Conservation (phyloP, 2,888 invertebrate species). For the Stegophylla sp. region DNA sequence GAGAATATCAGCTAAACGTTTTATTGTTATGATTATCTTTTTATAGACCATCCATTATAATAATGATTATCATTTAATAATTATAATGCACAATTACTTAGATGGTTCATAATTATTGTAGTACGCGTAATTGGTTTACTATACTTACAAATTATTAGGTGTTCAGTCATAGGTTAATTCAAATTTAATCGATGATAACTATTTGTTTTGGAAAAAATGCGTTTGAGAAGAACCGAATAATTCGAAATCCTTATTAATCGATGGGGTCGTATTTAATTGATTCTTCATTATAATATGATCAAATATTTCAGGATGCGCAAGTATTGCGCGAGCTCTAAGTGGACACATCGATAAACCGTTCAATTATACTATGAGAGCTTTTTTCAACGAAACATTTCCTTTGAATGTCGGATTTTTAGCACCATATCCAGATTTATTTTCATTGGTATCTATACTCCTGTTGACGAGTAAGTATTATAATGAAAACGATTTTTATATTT, state of each 20-base stretch:
- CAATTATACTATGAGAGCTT: constrained; percentile 69
- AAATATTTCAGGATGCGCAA: constrained; percentile 72
- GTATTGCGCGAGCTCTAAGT: constrained; percentile 77
- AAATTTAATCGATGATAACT: background rate
- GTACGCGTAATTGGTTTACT: too few species aligned
- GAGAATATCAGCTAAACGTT: too few species aligned
- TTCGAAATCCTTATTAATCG: background rate
- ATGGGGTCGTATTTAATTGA: background rate
- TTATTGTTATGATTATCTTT: too few species aligned
- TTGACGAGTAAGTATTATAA: constrained; percentile 65
- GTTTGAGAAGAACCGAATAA: background rate
- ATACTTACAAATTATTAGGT: too few species aligned
- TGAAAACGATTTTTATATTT: background rate
- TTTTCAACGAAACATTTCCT: constrained; percentile 69
- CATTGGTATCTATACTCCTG: constrained; percentile 72
- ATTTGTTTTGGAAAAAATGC: too few species aligned
- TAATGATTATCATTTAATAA: too few species aligned
- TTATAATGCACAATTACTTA: too few species aligned
- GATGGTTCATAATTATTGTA: too few species aligned
- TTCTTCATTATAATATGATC: background rate
- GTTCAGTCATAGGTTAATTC: too few species aligned
- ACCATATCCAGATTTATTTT: constrained; percentile 76
- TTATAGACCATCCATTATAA: too few species aligned
- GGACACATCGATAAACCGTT: constrained; percentile 75
- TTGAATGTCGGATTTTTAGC: constrained; percentile 72